A percentile compares a stretch with the other conserved stretches of the same genome.
phyloP scores from a whole-genome alignment of 2,888 invertebrate genomes.

The Athrips mouffetella region DNA sequence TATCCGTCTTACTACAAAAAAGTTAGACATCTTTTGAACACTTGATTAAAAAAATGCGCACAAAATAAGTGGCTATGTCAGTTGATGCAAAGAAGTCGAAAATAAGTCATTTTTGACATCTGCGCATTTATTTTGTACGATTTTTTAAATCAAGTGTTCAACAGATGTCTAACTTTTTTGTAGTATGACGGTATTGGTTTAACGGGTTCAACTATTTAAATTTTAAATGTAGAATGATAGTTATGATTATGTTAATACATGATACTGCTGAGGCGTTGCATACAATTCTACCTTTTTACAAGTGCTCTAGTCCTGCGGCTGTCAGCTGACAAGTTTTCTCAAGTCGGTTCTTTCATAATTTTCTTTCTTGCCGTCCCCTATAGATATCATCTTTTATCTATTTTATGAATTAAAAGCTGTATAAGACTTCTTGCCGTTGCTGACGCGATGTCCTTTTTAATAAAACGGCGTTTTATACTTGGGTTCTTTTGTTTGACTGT shows the following conservation, averaged over 20 bases:
- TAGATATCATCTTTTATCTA: constrained; percentile 52
- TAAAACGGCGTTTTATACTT: constrained; percentile 5
- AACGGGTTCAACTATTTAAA: background rate
- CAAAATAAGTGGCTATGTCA: too few relatives aligned
- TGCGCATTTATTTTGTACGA: too few relatives aligned
- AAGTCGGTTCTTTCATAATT: constrained; percentile 55
- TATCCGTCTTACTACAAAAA: too few relatives aligned
- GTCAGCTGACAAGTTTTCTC: constrained; percentile 57
- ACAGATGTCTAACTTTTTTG: too few relatives aligned
- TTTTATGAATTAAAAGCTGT: constrained; percentile 42
- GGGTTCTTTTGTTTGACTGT: background rate
- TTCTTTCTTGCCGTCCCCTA: constrained; percentile 40
- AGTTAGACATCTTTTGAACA: too few relatives aligned
- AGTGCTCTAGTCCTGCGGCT: constrained; percentile 26
- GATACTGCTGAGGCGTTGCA: constrained; percentile 2
- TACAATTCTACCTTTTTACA: constrained; percentile 7
- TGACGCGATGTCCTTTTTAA: constrained; percentile 16
- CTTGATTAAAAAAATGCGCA: too few relatives aligned
- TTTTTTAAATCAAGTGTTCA: too few relatives aligned
- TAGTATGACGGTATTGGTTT: background rate
- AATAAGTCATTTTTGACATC: too few relatives aligned
- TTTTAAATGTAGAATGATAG: constrained; percentile 1
- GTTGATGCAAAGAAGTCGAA: too few relatives aligned
- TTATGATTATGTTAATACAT: too few relatives aligned
- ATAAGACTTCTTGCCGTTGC: constrained; percentile 12